Evolutionary conservation across 2,113 vertebrate genomes (phyloP), one percentile per base, ranked within the genome.

Genomic region (Proterorhinus semilunaris): DNA sequence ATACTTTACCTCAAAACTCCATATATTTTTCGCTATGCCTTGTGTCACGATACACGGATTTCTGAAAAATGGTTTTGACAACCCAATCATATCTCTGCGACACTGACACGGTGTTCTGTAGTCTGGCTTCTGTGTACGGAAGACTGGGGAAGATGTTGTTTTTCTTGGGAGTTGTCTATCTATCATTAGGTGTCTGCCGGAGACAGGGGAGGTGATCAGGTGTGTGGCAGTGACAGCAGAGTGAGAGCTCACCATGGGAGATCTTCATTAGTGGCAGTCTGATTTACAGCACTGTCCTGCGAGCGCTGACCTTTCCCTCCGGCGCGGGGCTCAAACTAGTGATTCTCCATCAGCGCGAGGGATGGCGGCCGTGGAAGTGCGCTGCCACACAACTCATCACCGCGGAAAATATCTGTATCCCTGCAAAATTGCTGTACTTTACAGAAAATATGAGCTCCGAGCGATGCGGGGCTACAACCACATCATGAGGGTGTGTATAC

Each of bases 221-320:
- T 71, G 74, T 76, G 63, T 71, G 68, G 57, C 64, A 62, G 54
- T 81, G 74, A 78, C 74, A 72, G 69, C 54, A 55, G 11, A 65
- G 65, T 68, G 72, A 63, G 62, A 68, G 69, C 48, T 62, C 21
- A 9, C 68, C 42, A 53, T 69, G 36, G 57, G 64, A 69, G 62
- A 67, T 71, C 69, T 83, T 83, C 78, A 80, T 87, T 83, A 80
- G 66, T 59, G 72, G 57, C 69, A 73, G 67, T 44, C 69, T 78
- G 73, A 74, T 76, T 87, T 71, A 86, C 75, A 78, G 72, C 73
- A 70, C 59, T 61, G 55, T 74, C 73, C 21, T 71, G 82, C 78
- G 47, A 53, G 36, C 43, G 48, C 48, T 86, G 86, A 88, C 86
- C 80, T 86, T 89, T 72, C 75, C 65, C 75, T 73, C 72, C 71